phyloP scores from a whole-genome alignment of 2,797 vertebrate genomes.

The Myotis daubentonii region DNA sequence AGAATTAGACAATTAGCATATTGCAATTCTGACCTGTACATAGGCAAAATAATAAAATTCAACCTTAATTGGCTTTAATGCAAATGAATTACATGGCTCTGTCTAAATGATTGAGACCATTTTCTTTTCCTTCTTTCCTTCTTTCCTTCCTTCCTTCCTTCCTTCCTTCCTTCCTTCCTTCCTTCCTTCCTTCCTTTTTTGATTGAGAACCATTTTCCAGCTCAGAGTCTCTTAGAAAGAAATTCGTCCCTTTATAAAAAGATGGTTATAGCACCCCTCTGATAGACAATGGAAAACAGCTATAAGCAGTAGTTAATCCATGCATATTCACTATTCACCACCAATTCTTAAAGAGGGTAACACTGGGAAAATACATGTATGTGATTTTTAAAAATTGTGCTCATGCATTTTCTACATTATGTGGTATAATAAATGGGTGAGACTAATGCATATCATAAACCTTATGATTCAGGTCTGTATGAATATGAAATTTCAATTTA shows the following conservation, averaged over 20 bases:
- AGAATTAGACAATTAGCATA: not conserved
- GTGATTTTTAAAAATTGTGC: not conserved
- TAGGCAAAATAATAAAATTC: constrained; percentile 21
- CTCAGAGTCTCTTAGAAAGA: not conserved
- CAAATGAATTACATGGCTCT: not conserved
- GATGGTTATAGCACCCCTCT: not conserved
- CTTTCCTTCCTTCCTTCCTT: not conserved
- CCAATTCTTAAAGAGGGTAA: not conserved
- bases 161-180: not conserved
- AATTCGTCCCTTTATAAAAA: not conserved
- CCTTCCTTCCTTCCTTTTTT: not conserved
- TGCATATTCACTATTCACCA: not conserved
- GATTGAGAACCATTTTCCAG: not conserved
- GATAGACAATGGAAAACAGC: not conserved
- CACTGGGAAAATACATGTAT: not conserved
- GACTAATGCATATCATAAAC: not conserved
- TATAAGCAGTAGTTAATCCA: not conserved
- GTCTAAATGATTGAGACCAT: not conserved
- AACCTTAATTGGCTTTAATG: constrained; percentile 23
- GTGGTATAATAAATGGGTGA: not conserved
- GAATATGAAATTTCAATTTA: constrained; percentile 21
- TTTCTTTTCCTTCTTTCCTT: not conserved
- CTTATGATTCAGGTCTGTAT: not conserved
- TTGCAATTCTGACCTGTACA: not conserved
- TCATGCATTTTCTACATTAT: not conserved